These are phyloP conservation scores for Conistra vaccinii DNA, from an alignment of 2,888 invertebrate species.

Conservation along the genomic window DNA sequence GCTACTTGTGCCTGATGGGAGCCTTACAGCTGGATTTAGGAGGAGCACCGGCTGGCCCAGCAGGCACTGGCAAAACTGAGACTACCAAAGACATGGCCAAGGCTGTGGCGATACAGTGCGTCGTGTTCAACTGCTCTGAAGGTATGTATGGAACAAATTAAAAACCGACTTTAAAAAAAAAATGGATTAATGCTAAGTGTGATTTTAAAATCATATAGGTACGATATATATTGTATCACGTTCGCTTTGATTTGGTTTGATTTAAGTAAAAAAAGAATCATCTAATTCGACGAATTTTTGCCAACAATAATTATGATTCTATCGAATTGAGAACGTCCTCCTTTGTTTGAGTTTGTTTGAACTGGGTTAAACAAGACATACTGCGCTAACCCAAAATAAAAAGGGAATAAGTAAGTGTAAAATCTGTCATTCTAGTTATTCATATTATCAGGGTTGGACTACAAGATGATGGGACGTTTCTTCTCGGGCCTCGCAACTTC, in stretches of 20 bases:
- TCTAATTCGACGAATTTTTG: neutral
- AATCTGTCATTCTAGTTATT: neutral
- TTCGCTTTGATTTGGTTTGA: neutral
- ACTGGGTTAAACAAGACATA: neutral
- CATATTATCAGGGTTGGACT: slow-evolving; percentile 86
- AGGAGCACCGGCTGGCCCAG: slow-evolving; percentile 97
- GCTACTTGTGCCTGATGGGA: slow-evolving; percentile 97
- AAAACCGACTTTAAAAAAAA: neutral
- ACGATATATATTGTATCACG: neutral
- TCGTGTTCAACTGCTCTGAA: slow-evolving; percentile 98
- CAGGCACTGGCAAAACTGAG: slow-evolving; percentile 97
- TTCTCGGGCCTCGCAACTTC: slow-evolving; percentile 97
- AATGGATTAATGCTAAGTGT: neutral
- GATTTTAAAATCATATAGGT: neutral
- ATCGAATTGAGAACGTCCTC: neutral
- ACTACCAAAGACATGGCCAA: slow-evolving; percentile 97
- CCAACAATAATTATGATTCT: neutral
- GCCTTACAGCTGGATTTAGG: slow-evolving; percentile 96
- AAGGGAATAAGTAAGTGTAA: neutral
- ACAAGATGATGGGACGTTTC: slow-evolving; percentile 97
- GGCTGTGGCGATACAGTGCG: slow-evolving; percentile 96
- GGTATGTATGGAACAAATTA: slow-evolving; percentile 71
- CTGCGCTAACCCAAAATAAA: neutral
- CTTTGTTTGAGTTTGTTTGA: neutral
- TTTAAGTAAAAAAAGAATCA: neutral